Percentiles rank a stretch among this genome's conserved stretches.
phyloP scores from a whole-genome alignment of 2,888 invertebrate genomes.

The Pristionchus mayeri region DNA sequence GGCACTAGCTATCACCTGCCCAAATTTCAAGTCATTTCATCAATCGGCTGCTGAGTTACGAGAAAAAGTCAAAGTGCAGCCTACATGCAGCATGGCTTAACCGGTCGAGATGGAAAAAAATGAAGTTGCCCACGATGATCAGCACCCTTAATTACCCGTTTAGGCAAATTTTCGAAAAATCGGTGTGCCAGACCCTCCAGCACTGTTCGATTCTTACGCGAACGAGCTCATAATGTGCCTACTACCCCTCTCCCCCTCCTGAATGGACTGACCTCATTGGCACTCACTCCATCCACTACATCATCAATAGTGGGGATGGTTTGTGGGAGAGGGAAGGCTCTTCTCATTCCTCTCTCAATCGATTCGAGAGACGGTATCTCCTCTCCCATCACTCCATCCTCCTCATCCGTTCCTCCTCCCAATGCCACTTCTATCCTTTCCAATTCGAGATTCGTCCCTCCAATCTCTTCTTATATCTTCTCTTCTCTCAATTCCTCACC shows the following conservation, averaged over 20 bases:
- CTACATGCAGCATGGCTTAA: too few species aligned
- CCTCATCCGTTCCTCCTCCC: background rate
- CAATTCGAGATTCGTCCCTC: constrained; percentile 63
- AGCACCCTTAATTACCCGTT: too few species aligned
- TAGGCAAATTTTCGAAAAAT: too few species aligned
- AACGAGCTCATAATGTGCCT: too few species aligned
- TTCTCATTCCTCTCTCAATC: background rate
- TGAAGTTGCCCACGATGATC: too few species aligned
- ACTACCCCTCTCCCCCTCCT: background rate
- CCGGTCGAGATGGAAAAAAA: too few species aligned
- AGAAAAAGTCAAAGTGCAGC: too few species aligned
- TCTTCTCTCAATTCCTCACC: background rate
- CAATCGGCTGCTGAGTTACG: too few species aligned
- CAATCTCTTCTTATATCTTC: background rate
- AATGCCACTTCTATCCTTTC: constrained; percentile 59
- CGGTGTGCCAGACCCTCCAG: too few species aligned
- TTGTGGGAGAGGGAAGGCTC: background rate
- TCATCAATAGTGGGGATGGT: constrained; percentile 25
- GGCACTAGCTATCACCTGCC: too few species aligned
- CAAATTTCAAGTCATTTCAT: too few species aligned
- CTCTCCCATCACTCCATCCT: constrained; percentile 6
- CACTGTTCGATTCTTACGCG: too few species aligned
- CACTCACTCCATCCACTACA: background rate
- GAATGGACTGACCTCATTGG: background rate
- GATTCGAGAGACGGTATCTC: background rate